Conservation (phyloP, 2,797 vertebrate genomes). For the Poeciliopsis infans region DNA sequence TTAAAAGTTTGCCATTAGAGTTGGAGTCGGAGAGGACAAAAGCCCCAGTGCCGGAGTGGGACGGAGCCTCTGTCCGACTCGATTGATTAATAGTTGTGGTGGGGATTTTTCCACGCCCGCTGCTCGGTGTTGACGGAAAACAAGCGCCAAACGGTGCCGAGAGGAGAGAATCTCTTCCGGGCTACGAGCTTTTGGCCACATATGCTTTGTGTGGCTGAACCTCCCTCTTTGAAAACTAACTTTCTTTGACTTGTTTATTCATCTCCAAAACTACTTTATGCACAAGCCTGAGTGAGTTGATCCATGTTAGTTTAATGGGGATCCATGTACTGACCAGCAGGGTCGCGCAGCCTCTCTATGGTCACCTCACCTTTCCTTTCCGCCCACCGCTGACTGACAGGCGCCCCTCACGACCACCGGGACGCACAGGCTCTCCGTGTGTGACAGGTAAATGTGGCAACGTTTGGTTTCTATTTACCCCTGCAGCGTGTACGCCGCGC, state of each 20-base stretch:
- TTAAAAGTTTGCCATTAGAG: constrained; percentile 72
- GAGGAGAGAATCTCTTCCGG: constrained; percentile 62
- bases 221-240: background rate
- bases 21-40: constrained; percentile 78
- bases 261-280: background rate
- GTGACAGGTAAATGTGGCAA: constrained; percentile 86
- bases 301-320: constrained; percentile 75
- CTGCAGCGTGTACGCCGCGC: constrained; percentile 63
- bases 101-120: constrained; percentile 79
- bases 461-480: constrained; percentile 79
- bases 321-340: constrained; percentile 78
- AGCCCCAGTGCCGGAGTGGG: constrained; percentile 79
- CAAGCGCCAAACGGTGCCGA: constrained; percentile 76
- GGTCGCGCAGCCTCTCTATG: constrained; percentile 75
- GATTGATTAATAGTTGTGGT: constrained; percentile 87
- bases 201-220: background rate
- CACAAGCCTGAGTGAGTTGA: constrained; percentile 45
- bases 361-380: constrained; percentile 74
- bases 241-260: background rate
- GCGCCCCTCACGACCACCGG: constrained; percentile 76
- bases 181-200: constrained; percentile 33
- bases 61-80: constrained; percentile 78
- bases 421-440: constrained; percentile 70
- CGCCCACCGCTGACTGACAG: constrained; percentile 72
- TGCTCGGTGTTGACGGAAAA: constrained; percentile 80